Conservation (phyloP, 2,113 vertebrate species). For the Crocuta crocuta region DNA sequence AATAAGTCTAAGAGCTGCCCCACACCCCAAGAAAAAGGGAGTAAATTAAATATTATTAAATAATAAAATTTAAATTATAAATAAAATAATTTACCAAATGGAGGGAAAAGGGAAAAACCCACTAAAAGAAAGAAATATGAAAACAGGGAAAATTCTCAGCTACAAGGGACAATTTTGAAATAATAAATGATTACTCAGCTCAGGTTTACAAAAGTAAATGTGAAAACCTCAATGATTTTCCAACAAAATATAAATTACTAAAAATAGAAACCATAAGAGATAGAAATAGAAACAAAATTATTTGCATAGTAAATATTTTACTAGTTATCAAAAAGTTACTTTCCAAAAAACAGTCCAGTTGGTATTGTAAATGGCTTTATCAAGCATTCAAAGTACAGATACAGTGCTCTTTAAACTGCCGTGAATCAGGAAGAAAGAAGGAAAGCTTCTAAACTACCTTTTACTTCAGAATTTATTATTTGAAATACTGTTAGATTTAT, state of each 20-base stretch:
- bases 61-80: neutral
- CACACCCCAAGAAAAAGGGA: neutral
- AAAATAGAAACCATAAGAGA: neutral
- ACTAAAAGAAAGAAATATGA: neutral
- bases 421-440: neutral
- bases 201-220: neutral
- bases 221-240: constrained; percentile 11
- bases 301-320: neutral
- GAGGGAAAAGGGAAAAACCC: neutral
- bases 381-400: neutral
- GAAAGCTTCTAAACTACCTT: neutral
- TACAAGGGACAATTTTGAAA: neutral
- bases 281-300: constrained; percentile 12
- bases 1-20: neutral
- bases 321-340: neutral
- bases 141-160: neutral
- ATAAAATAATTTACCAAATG: neutral
- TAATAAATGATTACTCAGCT: neutral
- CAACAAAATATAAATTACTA: neutral
- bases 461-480: neutral
- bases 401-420: neutral
- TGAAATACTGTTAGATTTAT: neutral
- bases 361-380: neutral
- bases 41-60: neutral
- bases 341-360: neutral